These are phyloP conservation scores for Campylomormyrus tamandua DNA, from an alignment of 2,113 vertebrate genomes.

Conservation along the genomic window DNA sequence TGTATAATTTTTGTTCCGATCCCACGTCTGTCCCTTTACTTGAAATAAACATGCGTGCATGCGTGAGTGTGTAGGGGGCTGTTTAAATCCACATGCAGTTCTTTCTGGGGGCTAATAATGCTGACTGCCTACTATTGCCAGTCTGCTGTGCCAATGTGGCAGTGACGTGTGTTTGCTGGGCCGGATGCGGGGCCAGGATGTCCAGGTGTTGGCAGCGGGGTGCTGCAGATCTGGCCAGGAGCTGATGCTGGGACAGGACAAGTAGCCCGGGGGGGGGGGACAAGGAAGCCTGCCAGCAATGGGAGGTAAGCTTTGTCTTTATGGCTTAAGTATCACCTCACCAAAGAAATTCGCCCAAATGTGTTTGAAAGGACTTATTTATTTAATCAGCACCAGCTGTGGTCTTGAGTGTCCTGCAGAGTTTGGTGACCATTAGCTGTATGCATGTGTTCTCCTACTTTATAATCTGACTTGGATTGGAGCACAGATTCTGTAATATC, in stretches of 20 bases:
- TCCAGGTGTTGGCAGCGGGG: constrained; percentile 48
- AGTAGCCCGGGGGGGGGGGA: background rate
- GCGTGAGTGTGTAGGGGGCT: background rate
- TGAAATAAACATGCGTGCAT: background rate
- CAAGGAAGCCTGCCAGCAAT: constrained; percentile 19
- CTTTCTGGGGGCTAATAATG: background rate
- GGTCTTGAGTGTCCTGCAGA: background rate
- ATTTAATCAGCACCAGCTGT: background rate
- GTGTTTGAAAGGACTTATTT: background rate
- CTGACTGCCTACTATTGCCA: background rate
- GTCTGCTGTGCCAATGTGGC: constrained; percentile 21
- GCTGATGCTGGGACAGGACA: constrained; percentile 32
- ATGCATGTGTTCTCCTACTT: background rate
- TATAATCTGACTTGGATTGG: background rate
- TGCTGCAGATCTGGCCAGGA: constrained; percentile 35
- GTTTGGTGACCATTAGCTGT: background rate
- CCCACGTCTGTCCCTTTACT: background rate
- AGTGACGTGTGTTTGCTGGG: background rate
- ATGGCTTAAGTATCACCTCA: background rate
- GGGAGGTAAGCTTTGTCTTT: constrained; percentile 37
- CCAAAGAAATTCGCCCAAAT: background rate
- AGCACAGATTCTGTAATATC: background rate
- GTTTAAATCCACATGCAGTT: background rate
- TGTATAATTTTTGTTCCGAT: background rate
- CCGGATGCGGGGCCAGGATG: constrained; percentile 44